These are phyloP conservation scores for Cataglyphis albicans DNA, from an alignment of 2,888 invertebrate genomes.

Conservation along the genomic window DNA sequence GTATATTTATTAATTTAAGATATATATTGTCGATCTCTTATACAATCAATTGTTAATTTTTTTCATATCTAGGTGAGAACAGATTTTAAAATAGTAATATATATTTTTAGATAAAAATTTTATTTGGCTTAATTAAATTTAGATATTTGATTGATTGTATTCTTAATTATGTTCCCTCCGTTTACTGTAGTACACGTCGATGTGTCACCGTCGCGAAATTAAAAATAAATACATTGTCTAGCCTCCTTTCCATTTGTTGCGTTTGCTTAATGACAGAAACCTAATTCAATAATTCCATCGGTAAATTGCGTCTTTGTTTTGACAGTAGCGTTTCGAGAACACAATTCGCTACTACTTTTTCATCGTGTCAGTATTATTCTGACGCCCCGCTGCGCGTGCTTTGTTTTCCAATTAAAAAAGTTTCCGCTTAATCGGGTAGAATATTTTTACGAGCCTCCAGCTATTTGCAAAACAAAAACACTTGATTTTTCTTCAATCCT, in stretches of 20 bases:
- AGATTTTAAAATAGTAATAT: neutral
- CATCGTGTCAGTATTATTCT: slow-evolving; percentile 38
- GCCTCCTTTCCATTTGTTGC: neutral
- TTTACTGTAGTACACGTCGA: neutral
- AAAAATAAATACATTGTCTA: slow-evolving; percentile 41
- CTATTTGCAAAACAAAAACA: slow-evolving; percentile 21
- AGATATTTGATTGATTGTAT: neutral
- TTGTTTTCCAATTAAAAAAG: slow-evolving; percentile 44
- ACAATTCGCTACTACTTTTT: neutral
- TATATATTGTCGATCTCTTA: neutral
- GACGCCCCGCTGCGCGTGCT: neutral
- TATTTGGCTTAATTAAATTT: slow-evolving; percentile 13
- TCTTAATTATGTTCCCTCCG: neutral
- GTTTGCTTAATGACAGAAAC: slow-evolving; percentile 34
- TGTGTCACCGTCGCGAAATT: neutral
- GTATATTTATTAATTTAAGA: neutral
- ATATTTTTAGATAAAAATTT: neutral
- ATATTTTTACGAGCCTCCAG: slow-evolving; percentile 34
- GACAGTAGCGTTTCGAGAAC: slow-evolving; percentile 26
- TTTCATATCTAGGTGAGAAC: neutral
- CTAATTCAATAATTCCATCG: slow-evolving; percentile 18
- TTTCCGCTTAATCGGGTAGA: slow-evolving; percentile 32
- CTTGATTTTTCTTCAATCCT: neutral
- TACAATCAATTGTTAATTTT: neutral
- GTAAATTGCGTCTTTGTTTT: slow-evolving; percentile 44